Conservation (phyloP, 2,888 invertebrate species). For the Drosophila nr. perissopoda region DNA sequence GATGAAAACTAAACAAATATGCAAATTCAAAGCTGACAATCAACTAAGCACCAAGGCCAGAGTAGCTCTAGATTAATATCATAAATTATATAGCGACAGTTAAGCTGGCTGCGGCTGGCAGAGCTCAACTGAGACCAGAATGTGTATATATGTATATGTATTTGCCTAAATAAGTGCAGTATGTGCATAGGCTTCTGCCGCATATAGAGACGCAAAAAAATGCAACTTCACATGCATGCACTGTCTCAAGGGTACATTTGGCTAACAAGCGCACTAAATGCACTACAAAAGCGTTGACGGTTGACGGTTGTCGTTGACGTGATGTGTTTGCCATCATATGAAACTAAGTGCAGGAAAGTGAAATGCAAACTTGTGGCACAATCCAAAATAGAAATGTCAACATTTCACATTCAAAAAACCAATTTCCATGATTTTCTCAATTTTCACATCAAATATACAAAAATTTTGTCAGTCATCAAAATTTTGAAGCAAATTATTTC, state of each 20-base stretch:
- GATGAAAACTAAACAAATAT: constrained; percentile 18
- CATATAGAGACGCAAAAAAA: constrained; percentile 14
- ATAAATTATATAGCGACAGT: constrained; percentile 28
- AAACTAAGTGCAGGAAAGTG: constrained; percentile 10
- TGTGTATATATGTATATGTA: not conserved
- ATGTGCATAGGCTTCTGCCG: not conserved
- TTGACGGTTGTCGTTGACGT: constrained; percentile 38
- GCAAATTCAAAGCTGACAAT: constrained; percentile 40
- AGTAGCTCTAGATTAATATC: constrained; percentile 22
- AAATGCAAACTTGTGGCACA: constrained; percentile 9
- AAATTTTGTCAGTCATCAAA: not conserved
- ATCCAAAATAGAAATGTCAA: constrained; percentile 28
- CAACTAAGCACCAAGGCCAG: constrained; percentile 5
- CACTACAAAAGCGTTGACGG: constrained; percentile 56
- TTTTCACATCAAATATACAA: not conserved
- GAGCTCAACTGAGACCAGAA: not conserved
- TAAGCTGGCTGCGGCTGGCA: constrained; percentile 19
- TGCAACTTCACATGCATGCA: constrained; percentile 35
- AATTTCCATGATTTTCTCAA: constrained; percentile 4
- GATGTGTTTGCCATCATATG: constrained; percentile 51
- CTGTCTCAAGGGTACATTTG: constrained; percentile 72
- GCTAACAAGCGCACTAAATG: constrained; percentile 78
- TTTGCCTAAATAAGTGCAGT: constrained; percentile 20
- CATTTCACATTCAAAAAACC: constrained; percentile 21
- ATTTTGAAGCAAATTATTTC: not conserved